Evolutionary conservation across 1,140 invertebrate species (phyloP).

Genomic region (Araneus ventricosus): DNA sequence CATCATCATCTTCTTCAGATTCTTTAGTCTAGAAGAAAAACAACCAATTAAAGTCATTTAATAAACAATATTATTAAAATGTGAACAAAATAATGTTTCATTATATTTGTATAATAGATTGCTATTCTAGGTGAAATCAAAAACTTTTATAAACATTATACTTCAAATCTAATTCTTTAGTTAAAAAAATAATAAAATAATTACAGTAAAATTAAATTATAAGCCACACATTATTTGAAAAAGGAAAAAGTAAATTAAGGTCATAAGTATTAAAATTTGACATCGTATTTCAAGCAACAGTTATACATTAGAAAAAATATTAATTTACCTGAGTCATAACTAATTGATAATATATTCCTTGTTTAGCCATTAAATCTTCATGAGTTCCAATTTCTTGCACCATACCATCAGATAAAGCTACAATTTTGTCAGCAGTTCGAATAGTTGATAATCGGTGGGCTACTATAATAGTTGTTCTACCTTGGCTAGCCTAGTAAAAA

Average conservation of each 20-base stretch:
- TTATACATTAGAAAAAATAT: neutral
- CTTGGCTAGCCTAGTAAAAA: slow-evolving; percentile 80
- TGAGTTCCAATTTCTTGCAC: slow-evolving; percentile 95
- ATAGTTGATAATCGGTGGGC: slow-evolving; percentile 95
- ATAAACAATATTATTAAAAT: no score
- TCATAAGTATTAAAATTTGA: no score
- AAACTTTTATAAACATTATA: neutral
- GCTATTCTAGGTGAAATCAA: neutral
- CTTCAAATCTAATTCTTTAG: no score
- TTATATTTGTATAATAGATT: no score
- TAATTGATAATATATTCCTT: slow-evolving; percentile 76
- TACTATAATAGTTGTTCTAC: slow-evolving; percentile 94
- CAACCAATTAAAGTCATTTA: neutral
- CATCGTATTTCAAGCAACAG: neutral
- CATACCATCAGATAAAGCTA: slow-evolving; percentile 93
- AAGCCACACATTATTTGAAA: no score
- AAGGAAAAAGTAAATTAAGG: neutral
- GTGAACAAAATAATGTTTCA: no score
- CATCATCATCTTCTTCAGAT: slow-evolving; percentile 57
- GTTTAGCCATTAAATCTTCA: slow-evolving; percentile 84
- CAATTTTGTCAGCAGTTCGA: slow-evolving; percentile 95
- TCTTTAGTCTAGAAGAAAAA: slow-evolving; percentile 55
- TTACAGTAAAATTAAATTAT: no score
- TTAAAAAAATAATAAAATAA: no score
- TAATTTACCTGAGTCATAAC: slow-evolving; percentile 73